Conservation (phyloP, 1,140 invertebrate genomes). For the Oppia nitens region DNA sequence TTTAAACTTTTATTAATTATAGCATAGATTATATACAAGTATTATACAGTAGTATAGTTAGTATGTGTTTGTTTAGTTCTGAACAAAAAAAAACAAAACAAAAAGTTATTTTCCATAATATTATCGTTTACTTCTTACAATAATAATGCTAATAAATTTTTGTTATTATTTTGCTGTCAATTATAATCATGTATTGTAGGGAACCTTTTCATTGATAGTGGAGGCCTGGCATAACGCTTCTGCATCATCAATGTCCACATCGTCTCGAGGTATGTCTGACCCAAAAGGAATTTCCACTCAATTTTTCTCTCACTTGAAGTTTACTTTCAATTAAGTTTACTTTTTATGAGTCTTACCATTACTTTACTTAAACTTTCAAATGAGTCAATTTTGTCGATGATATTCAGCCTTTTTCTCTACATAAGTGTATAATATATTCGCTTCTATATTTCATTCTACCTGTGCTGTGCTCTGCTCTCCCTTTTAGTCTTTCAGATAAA, state of each 20-base stretch:
- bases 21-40: no score
- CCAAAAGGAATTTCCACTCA: neutral
- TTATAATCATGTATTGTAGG: neutral
- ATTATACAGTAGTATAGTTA: no score
- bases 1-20: no score
- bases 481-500: no score
- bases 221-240: constrained; percentile 10
- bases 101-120: no score
- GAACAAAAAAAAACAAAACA: no score
- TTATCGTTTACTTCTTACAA: no score
- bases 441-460: no score
- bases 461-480: no score
- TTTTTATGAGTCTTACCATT: neutral
- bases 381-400: neutral
- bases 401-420: neutral
- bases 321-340: neutral
- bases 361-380: neutral
- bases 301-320: neutral
- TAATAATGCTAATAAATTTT: no score
- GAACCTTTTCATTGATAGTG: constrained; percentile 12
- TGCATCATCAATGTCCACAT: neutral
- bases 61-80: no score
- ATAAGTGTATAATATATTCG: neutral
- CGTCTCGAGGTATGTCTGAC: neutral
- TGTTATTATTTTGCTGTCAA: no score